These are phyloP conservation scores for Nebria brevicollis DNA, from an alignment of 2,888 invertebrate species.

Conservation along the genomic window DNA sequence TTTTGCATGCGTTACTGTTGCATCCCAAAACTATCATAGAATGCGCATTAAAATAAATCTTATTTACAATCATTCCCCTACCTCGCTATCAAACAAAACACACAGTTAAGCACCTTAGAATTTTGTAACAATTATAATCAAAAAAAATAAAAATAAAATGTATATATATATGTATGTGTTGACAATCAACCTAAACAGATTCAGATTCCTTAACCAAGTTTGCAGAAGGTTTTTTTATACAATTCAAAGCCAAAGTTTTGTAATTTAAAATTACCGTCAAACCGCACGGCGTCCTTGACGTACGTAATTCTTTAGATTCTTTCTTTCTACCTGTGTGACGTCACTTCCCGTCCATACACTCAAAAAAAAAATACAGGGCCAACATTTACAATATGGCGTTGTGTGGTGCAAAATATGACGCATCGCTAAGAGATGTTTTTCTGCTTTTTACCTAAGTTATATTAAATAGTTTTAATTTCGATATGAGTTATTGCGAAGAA, in stretches of 20 bases:
- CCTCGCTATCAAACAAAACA: neutral
- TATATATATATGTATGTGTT: neutral
- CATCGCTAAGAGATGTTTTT: slow-evolving; percentile 39
- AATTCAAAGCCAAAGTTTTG: neutral
- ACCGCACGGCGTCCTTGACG: too few species aligned
- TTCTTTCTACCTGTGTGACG: slow-evolving; percentile 7
- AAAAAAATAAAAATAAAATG: neutral
- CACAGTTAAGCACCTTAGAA: slow-evolving; percentile 10
- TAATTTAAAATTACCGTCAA: too few species aligned
- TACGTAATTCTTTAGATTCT: neutral
- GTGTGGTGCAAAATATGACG: slow-evolving; percentile 23
- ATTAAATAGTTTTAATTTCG: neutral
- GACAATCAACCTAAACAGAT: neutral
- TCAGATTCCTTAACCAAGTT: neutral
- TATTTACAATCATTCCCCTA: slow-evolving; percentile 13
- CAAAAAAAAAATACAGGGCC: neutral
- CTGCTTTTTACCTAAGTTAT: slow-evolving; percentile 2
- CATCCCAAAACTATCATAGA: slow-evolving; percentile 11
- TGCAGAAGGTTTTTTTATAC: neutral
- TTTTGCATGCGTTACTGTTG: slow-evolving; percentile 35
- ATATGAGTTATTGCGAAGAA: neutral
- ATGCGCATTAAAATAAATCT: slow-evolving; percentile 3
- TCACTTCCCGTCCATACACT: neutral
- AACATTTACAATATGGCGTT: slow-evolving; percentile 12
- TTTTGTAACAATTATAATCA: slow-evolving; percentile 8